Evolutionary conservation across 2,888 invertebrate genomes (phyloP).

Genomic region (Sycophila texana): DNA sequence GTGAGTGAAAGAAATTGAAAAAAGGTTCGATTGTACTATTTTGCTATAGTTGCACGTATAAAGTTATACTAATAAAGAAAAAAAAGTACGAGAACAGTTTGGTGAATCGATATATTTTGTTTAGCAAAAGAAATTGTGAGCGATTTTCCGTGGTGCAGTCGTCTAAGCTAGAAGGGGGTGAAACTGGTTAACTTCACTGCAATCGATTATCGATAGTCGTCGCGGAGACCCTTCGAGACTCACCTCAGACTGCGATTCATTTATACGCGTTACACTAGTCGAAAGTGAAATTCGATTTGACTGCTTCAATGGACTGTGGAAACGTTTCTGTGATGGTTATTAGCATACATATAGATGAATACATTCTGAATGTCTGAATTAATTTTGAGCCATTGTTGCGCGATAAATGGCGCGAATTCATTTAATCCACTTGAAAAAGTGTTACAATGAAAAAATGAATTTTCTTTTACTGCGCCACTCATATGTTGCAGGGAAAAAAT

Average conservation of each 20-base stretch:
- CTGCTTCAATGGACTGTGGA: conserved; percentile 4
- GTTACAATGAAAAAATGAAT: no score
- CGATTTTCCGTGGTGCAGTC: conserved; percentile 41
- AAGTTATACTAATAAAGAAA: no score
- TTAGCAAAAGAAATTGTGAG: conserved; percentile 41
- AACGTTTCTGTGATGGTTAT: not conserved
- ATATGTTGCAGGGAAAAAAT: no score
- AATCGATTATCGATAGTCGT: conserved; percentile 49
- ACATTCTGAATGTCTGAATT: not conserved
- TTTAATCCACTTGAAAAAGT: no score
- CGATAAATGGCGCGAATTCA: not conserved
- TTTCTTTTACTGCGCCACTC: no score
- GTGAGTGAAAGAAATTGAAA: no score
- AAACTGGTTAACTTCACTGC: conserved; percentile 32
- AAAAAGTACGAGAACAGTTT: conserved; percentile 6
- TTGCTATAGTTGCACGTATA: no score
- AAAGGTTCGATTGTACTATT: no score
- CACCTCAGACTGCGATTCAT: not conserved
- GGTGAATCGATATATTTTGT: conserved; percentile 7
- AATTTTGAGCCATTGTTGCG: conserved; percentile 4
- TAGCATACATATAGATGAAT: not conserved
- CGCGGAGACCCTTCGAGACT: conserved; percentile 9
- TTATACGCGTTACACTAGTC: conserved; percentile 25
- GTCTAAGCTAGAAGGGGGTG: not conserved
- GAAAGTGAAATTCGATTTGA: conserved; percentile 48